phyloP scores from a whole-genome alignment of 2,797 vertebrate genomes.

The Rhabdophis nuchalis region DNA sequence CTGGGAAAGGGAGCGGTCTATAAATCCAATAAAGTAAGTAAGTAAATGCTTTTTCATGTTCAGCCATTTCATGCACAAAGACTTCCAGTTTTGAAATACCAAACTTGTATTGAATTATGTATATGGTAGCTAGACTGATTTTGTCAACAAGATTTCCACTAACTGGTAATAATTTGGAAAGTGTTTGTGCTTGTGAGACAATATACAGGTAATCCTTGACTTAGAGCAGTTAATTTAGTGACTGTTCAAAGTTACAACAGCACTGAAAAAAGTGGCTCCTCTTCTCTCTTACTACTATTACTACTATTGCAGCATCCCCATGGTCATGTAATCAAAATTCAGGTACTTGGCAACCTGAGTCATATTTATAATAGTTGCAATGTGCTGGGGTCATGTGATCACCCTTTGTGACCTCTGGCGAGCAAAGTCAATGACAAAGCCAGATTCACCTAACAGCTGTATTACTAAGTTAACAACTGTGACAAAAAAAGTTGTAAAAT shows the following conservation, averaged over 20 bases:
- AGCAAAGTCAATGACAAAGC: neutral
- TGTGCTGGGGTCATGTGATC: neutral
- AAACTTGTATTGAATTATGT: neutral
- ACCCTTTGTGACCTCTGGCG: neutral
- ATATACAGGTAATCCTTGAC: neutral
- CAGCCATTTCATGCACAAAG: neutral
- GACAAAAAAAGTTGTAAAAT: too few relatives aligned
- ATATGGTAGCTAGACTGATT: neutral
- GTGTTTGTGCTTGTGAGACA: neutral
- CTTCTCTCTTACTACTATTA: neutral
- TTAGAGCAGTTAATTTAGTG: neutral
- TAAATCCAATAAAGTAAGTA: too few relatives aligned
- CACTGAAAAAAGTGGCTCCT: neutral
- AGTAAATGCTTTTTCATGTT: neutral
- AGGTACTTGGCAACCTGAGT: neutral
- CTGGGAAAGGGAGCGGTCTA: too few relatives aligned
- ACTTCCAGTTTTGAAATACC: neutral
- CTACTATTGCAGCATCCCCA: neutral
- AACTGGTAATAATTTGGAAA: neutral
- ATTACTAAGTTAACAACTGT: too few relatives aligned
- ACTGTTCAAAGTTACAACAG: neutral
- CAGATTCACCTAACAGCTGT: neutral
- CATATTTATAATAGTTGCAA: neutral
- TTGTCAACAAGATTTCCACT: neutral
- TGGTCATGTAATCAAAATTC: neutral